Evolutionary conservation across 64 coral and sea anemone species (phyloP), one percentile per base, ranked within the genome.

Genomic region (Hydrozoanthus tunicans): DNA sequence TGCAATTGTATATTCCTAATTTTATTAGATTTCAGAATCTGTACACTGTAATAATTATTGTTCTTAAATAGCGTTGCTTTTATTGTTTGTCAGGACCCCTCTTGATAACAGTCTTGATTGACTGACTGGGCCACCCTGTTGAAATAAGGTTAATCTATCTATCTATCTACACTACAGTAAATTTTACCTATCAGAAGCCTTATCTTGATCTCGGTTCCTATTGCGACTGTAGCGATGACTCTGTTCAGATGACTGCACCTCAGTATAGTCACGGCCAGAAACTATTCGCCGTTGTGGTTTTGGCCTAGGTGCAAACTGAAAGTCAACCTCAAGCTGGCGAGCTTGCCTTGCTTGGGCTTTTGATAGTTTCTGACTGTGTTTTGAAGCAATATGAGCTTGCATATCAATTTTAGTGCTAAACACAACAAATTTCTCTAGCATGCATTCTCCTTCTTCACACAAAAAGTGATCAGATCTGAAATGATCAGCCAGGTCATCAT

Each of bases 271-370:
- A 65, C 77, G 76, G 6, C 91, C 96, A 56, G 91, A 79, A 62
- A 95, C 70, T 90, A 74, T 80, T 56, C 89, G 56, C 25, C 89
- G 70, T 14, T 84, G 81, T 8, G 84, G 32, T 56, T 85, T 62
- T 62, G 92, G 77, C 5, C 89, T 91, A 12, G 81, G 89, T 0
- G 89, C 89, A 90, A 92, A 99, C 9, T 92, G 90, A 12, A 99
- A 83, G 23, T 99, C 90, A 58, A 99, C 84, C 75, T 99, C 94
- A 62, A 99, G 64, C 70, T 99, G 97, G 15, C 97, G 91, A 72
- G 86, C 90, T 80, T 99, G 97, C 23, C 94, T 90, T n/a, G 91
- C 94, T 78, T 99, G 94, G 27, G 97, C 97, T 63, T 99, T 99
- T 57, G 92, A 89, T 57, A 99, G 84, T 56, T 90, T 99, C 13